These are phyloP conservation scores for Nansenia antarctica DNA, from an alignment of 2,113 vertebrate genomes.

Conservation along the genomic window DNA sequence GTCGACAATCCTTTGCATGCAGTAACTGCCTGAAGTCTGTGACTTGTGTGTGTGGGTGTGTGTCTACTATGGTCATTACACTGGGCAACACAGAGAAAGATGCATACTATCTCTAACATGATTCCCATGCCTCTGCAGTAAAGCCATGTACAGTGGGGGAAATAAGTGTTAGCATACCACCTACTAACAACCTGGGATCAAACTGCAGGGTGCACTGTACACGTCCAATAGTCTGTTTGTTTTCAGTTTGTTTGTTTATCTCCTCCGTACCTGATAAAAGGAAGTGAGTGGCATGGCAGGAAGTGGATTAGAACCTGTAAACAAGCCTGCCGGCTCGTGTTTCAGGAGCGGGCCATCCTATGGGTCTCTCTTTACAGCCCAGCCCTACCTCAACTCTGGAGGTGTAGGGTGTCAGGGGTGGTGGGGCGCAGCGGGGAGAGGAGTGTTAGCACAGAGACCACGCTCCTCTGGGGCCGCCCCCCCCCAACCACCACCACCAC, in stretches of 20 bases:
- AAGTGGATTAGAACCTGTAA: slow-evolving; percentile 69
- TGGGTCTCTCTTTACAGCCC: slow-evolving; percentile 29
- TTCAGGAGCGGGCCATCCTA: slow-evolving; percentile 2
- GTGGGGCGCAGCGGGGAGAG: too few relatives aligned
- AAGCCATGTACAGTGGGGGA: neutral
- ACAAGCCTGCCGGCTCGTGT: slow-evolving; percentile 60
- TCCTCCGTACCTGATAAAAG: slow-evolving; percentile 24
- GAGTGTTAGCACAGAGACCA: slow-evolving; percentile 27
- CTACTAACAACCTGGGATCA: slow-evolving; percentile 7
- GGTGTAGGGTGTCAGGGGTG: slow-evolving; percentile 39
- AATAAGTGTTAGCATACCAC: neutral
- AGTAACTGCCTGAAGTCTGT: too few relatives aligned
- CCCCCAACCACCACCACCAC: too few relatives aligned
- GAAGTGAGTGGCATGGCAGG: slow-evolving; percentile 64
- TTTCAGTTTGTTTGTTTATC: slow-evolving; percentile 20
- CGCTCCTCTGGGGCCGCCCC: slow-evolving; percentile 35
- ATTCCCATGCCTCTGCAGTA: slow-evolving; percentile 5
- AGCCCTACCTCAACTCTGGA: slow-evolving; percentile 60
- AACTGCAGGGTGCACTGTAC: slow-evolving; percentile 29
- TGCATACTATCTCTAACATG: slow-evolving; percentile 31
- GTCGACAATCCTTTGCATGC: too few relatives aligned
- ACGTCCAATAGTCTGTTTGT: slow-evolving; percentile 13
- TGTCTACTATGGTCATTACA: neutral
- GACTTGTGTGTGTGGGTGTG: too few relatives aligned
- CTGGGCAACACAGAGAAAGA: neutral